Evolutionary conservation across 2,113 vertebrate genomes (phyloP).

Genomic region (Genyomyrus donnyi): DNA sequence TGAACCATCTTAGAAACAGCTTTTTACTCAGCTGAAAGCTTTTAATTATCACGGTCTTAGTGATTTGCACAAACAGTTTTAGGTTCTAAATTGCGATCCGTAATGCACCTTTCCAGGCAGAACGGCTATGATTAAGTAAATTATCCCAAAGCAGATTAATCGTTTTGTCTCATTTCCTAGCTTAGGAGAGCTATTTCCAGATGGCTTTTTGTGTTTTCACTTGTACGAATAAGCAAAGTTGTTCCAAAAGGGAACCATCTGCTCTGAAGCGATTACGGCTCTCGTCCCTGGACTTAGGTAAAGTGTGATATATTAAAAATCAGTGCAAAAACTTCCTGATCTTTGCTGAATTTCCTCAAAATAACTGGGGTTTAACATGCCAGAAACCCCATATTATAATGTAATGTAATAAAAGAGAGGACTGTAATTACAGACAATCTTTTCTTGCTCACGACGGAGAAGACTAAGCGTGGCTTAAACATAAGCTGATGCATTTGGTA

Average conservation of each 20-base stretch:
- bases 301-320: background rate
- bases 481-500: background rate
- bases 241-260: background rate
- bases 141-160: background rate
- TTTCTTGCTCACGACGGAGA: background rate
- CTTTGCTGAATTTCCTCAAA: background rate
- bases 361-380: background rate
- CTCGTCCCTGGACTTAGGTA: background rate
- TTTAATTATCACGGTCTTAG: background rate
- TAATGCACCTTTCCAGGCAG: background rate
- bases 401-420: background rate
- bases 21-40: background rate
- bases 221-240: background rate
- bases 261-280: background rate
- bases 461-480: background rate
- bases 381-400: background rate
- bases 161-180: background rate
- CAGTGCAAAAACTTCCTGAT: background rate
- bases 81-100: background rate
- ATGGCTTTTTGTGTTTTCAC: slow-evolving; percentile 4
- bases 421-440: background rate
- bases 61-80: background rate
- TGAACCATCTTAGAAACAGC: background rate
- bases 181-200: background rate
- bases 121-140: background rate